Conservation (phyloP, 2,888 invertebrate species). For the Clepsis dumicolana region DNA sequence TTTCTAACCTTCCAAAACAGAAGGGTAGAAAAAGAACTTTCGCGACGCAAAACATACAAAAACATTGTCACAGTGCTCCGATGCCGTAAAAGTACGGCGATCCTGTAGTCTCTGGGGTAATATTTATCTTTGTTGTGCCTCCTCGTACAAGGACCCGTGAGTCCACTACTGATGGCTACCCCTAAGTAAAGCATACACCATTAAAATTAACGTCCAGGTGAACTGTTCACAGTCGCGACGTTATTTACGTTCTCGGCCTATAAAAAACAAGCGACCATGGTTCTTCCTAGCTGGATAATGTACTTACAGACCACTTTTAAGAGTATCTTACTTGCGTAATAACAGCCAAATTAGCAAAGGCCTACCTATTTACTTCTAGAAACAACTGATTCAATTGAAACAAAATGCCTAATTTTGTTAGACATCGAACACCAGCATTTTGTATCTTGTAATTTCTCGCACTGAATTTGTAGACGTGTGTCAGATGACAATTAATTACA, state of each 20-base stretch:
- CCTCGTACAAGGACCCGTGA: not conserved
- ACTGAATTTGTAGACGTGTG: not conserved
- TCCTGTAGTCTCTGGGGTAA: not conserved
- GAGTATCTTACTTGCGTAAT: no score
- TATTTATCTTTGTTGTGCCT: not conserved
- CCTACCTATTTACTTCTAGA: no score
- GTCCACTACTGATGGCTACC: not conserved
- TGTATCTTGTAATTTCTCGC: not conserved
- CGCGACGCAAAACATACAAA: no score
- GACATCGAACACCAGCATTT: not conserved
- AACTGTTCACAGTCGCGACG: not conserved
- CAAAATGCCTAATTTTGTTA: not conserved
- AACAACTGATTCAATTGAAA: no score
- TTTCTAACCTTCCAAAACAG: not conserved
- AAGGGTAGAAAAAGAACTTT: not conserved
- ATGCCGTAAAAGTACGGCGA: not conserved
- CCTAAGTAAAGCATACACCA: not conserved
- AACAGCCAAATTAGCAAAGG: no score
- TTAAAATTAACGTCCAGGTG: slow-evolving; percentile 3
- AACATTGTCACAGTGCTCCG: not conserved
- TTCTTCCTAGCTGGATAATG: no score
- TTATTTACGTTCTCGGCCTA: not conserved
- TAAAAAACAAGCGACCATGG: not conserved
- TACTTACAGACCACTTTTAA: no score
- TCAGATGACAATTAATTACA: slow-evolving; percentile 2